Conservation (phyloP, 1,140 invertebrate genomes). For the Neodiprion fabricii region DNA sequence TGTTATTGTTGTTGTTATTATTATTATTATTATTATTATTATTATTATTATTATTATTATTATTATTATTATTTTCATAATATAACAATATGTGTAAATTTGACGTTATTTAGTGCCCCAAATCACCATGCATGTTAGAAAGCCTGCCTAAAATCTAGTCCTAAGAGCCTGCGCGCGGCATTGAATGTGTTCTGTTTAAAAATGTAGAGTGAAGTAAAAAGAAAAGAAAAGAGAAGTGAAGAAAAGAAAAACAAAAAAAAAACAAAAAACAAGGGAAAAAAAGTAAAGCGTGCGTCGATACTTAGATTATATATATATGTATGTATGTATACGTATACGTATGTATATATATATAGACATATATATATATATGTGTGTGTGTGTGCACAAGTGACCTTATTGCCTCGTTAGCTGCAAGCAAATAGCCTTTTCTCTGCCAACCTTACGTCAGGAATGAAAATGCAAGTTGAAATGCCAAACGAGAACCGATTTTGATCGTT, state of each 20-base stretch:
- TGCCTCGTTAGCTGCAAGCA: no score
- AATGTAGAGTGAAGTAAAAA: conserved; percentile 22
- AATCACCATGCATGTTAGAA: conserved; percentile 18
- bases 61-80: background rate
- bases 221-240: conserved; percentile 17
- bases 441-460: no score
- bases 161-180: conserved; percentile 26
- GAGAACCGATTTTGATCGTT: no score
- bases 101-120: background rate
- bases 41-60: background rate
- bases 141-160: conserved; percentile 42
- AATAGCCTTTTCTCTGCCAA: no score
- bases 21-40: background rate
- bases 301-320: conserved; percentile 34
- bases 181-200: conserved; percentile 3
- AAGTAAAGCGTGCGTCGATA: conserved; percentile 23
- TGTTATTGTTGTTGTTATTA: background rate
- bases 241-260: conserved; percentile 3
- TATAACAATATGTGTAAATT: background rate
- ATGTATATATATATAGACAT: conserved; percentile 26
- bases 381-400: conserved; percentile 8
- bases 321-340: conserved; percentile 24
- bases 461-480: no score
- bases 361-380: conserved; percentile 30
- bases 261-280: conserved; percentile 14